Evolutionary conservation across 1,140 invertebrate genomes (phyloP), one percentile per base, ranked within the genome.

Genomic region (Drosophila bipectinata): DNA sequence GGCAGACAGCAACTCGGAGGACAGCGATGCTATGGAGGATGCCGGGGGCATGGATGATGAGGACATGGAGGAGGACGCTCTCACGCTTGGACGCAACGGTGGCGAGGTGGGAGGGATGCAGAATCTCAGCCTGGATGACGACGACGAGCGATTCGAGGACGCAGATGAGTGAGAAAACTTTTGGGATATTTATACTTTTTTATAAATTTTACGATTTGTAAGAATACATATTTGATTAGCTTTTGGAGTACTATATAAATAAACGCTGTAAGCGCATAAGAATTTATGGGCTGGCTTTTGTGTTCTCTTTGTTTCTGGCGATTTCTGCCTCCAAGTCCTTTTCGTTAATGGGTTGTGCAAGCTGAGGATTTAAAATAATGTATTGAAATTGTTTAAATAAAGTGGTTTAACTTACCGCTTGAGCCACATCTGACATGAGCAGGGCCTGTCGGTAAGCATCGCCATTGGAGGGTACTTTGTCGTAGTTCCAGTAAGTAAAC

Each of bases 401-500:
- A 0, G 7, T 15, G 6, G 10, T 14, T 28, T 7, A 0, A 47
- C 69, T 94, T 93, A 96, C 95, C 56, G 93, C 94, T 92, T 95
- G 92, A 14, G 95, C 93, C 37, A 96, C 93, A 67, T 95, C 93
- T 8, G 96, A 92, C 95, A 95, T 96, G 63, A 95, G 93, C n/a
- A 96, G 64, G 5, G 95, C 94, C 76, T 94, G 93, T 9, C 92
- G 72, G 60, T 96, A 92, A 9, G 93, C 85, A 92, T 97, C 96
- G 77, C 94, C 94, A 68, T 93, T 93, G 3, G 93, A 94, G 41
- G 96, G 95, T 8, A 93, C 87, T 91, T 94, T 95, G 78, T 96
- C 95, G 92, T 95, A 96, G 90, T 97, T 96, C 96, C 96, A 97
- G 83, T 95, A 95, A 0, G 93, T 94, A 41, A 96, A 94, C 5